Evolutionary conservation across 2,888 invertebrate genomes (phyloP).

Genomic region (Tigriopus californicus): DNA sequence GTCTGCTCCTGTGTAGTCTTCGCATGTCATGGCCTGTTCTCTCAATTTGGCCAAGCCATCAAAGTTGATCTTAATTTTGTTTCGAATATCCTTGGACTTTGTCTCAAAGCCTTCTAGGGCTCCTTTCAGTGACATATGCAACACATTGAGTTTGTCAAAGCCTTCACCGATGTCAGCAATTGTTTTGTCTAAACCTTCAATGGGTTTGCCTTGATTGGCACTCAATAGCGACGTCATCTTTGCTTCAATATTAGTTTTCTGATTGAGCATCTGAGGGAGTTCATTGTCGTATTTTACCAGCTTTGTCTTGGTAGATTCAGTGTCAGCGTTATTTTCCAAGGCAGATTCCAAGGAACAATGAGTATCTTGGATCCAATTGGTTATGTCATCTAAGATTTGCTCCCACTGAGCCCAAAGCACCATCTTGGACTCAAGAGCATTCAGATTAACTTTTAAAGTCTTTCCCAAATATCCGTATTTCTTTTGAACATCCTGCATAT

Average conservation of each 20-base stretch:
- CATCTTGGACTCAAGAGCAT: constrained; percentile 65
- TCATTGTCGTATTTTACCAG: constrained; percentile 69
- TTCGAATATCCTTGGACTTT: constrained; percentile 21
- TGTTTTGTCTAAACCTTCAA: too few species aligned
- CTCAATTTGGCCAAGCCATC: constrained; percentile 52
- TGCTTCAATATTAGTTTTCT: constrained; percentile 52
- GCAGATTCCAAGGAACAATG: constrained; percentile 55
- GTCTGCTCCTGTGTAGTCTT: constrained; percentile 72
- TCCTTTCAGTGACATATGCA: constrained; percentile 17
- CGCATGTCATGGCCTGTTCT: constrained; percentile 68
- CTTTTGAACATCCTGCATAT: constrained; percentile 23
- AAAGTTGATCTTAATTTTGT: constrained; percentile 47
- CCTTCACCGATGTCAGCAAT: constrained; percentile 32
- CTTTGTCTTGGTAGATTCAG: constrained; percentile 55
- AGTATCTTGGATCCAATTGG: constrained; percentile 64
- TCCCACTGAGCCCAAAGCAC: constrained; percentile 86
- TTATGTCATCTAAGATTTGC: constrained; percentile 58
- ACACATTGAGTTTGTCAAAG: constrained; percentile 18
- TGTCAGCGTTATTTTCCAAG: constrained; percentile 54
- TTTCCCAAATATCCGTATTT: constrained; percentile 21
- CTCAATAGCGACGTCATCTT: constrained; percentile 61
- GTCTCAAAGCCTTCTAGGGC: constrained; percentile 12
- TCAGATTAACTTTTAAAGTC: constrained; percentile 33
- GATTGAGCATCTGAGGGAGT: constrained; percentile 51
- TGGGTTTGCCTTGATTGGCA: constrained; percentile 42